These are phyloP conservation scores for Pristionchus exspectatus DNA, from an alignment of 2,888 invertebrate genomes.

Conservation along the genomic window DNA sequence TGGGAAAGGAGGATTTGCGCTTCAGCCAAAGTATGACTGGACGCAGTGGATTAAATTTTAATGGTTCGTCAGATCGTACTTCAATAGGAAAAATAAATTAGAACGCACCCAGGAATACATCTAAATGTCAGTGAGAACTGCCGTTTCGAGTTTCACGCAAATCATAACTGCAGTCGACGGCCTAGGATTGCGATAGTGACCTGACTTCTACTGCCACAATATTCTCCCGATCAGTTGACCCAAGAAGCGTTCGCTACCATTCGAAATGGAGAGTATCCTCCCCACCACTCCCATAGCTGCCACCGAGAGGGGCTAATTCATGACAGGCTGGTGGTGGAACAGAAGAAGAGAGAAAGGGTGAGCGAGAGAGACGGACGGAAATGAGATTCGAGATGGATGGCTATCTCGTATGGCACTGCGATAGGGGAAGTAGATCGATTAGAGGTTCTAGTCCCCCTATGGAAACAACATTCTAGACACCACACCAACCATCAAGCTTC, in stretches of 20 bases:
- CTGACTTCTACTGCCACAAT: no score
- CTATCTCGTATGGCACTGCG: background rate
- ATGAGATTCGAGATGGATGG: conserved; percentile 26
- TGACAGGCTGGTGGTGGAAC: conserved; percentile 4
- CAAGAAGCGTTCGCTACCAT: background rate
- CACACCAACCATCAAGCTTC: no score
- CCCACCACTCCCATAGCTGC: background rate
- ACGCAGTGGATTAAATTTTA: no score
- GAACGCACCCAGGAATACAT: no score
- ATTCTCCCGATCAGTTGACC: background rate
- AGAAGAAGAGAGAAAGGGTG: background rate
- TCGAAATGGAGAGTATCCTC: background rate
- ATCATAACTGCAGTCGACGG: background rate
- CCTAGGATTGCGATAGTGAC: no score
- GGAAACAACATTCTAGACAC: background rate
- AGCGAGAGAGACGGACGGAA: background rate
- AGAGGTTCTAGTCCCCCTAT: background rate
- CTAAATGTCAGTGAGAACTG: background rate
- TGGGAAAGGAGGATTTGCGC: background rate
- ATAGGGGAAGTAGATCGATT: background rate
- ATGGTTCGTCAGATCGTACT: no score
- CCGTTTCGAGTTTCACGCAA: no score
- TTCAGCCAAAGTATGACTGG: background rate
- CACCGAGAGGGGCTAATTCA: conserved; percentile 16
- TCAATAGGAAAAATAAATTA: no score